phyloP scores from a whole-genome alignment of 2,797 vertebrate genomes.

The Myiotriccus ornatus region DNA sequence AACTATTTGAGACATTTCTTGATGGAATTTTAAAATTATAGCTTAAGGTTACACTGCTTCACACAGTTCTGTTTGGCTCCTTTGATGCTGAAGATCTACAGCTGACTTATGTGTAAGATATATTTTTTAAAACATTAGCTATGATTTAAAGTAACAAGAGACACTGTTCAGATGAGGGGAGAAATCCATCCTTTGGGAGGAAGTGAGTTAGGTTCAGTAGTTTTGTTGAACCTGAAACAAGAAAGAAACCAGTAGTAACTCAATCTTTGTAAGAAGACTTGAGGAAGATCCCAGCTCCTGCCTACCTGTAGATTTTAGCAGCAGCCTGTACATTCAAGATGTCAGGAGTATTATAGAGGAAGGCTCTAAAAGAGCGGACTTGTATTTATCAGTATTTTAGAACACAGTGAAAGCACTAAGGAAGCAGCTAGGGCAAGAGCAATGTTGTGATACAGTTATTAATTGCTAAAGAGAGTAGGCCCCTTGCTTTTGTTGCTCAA shows the following conservation, averaged over 20 bases:
- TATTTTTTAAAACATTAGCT: conserved; percentile 67
- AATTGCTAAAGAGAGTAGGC: conserved; percentile 51
- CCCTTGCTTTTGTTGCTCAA: conserved; percentile 45
- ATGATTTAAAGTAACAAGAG: conserved; percentile 73
- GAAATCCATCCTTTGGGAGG: conserved; percentile 62
- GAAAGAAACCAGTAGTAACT: conserved; percentile 65
- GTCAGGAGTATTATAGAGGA: conserved; percentile 15
- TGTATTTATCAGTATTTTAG: conserved; percentile 54
- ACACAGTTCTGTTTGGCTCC: conserved; percentile 60
- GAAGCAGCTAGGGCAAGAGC: conserved; percentile 24
- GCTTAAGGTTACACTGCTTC: conserved; percentile 64
- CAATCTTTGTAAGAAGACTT: conserved; percentile 40
- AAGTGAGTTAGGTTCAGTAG: conserved; percentile 68
- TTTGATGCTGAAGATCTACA: conserved; percentile 75
- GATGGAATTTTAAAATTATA: conserved; percentile 73
- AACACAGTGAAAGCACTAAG: conserved; percentile 32
- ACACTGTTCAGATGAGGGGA: conserved; percentile 53
- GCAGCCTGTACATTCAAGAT: background rate
- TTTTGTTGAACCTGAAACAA: conserved; percentile 70
- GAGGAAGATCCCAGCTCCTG: conserved; percentile 29
- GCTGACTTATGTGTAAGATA: conserved; percentile 70
- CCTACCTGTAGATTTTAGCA: conserved; percentile 52
- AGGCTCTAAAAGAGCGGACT: background rate
- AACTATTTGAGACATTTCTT: conserved; percentile 68
- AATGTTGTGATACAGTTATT: conserved; percentile 30